Base-by-base conservation (phyloP, 2,888 invertebrate genomes). In the Epinotia bilunana region DNA sequence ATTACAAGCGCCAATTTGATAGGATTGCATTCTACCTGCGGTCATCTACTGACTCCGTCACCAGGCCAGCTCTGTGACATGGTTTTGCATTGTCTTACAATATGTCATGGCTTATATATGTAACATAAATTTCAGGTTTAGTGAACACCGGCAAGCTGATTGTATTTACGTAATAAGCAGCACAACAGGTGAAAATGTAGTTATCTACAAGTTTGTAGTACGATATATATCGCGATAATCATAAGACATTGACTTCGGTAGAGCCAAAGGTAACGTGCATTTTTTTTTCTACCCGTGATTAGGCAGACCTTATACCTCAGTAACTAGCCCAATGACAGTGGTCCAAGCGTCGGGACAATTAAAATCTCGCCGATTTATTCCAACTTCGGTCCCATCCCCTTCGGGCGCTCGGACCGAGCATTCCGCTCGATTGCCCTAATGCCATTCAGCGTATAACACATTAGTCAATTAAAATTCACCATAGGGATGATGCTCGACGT, bases 381-480 rank as follows among this genome's bases (percentile, higher is more conserved):
- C n/a, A 60, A 63, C 43, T 53, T 46, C 46, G 64, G 16, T 49
- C 49, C 60, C 58, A 65, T 75, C 75, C 72, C 72, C 75, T 62
- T 49, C 69, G 49, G 49, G 65, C 53, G 53, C 53, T 43, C 65
- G 65, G 65, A 67, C 71, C 65, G 43, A 71, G 61, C 28, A 72
- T 75, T 67, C 71, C 75, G 33, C 71, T 75, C 72, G 75, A 75
- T 75, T 72, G 75, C 72, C 72, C 61, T 74, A 74, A 75, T 75
- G 61, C 71, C 55, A 72, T 75, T 75, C 72, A 62, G 55, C 71
- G 75, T 67, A 75, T 67, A 75, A 75, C 75, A 75, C 72, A 72
- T 72, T 75, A 71, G 61, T 75, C 75, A 75, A 75, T 75, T 75
- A 75, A 75, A 75, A 75, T 75, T 75, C 72, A 72, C 70, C 70